Conservation (phyloP, 2,113 vertebrate species). For the Amphiprion percula region DNA sequence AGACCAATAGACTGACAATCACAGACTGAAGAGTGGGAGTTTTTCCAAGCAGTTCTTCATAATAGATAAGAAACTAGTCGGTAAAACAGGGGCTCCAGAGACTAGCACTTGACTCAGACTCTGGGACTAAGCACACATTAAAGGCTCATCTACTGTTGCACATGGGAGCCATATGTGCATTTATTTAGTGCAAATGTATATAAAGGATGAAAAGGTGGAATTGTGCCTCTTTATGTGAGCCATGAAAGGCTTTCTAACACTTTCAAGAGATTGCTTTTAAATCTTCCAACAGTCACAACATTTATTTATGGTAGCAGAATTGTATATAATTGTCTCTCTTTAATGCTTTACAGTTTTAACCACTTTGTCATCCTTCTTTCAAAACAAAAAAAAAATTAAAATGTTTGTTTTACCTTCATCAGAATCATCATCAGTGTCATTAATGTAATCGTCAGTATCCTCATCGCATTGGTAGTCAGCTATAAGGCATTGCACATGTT, state of each 20-base stretch:
- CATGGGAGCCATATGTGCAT: not conserved
- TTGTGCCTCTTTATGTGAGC: not conserved
- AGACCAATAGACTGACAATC: conserved; percentile 46
- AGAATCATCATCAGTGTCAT: conserved; percentile 47
- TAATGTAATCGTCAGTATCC: conserved; percentile 33
- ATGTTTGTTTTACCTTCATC: conserved; percentile 53
- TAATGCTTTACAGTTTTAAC: conserved; percentile 4
- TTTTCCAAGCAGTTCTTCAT: conserved; percentile 44
- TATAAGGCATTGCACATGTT: conserved; percentile 48
- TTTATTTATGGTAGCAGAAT: not conserved
- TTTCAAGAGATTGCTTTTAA: not conserved
- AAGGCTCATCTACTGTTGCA: not conserved
- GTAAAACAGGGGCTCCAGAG: not conserved
- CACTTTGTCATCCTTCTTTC: conserved; percentile 52
- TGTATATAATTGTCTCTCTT: not conserved
- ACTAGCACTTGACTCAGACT: conserved; percentile 1
- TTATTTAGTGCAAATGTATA: not conserved
- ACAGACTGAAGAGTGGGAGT: conserved; percentile 27
- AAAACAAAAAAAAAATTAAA: conserved; percentile 8
- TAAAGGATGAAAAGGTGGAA: conserved; percentile 56
- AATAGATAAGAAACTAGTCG: conserved; percentile 9
- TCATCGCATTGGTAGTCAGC: conserved; percentile 44
- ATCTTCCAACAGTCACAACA: not conserved
- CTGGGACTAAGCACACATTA: conserved; percentile 4
- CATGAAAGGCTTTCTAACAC: not conserved